Base-by-base conservation (phyloP, 2,797 vertebrate genomes). In the Kryptopterus vitreolus region DNA sequence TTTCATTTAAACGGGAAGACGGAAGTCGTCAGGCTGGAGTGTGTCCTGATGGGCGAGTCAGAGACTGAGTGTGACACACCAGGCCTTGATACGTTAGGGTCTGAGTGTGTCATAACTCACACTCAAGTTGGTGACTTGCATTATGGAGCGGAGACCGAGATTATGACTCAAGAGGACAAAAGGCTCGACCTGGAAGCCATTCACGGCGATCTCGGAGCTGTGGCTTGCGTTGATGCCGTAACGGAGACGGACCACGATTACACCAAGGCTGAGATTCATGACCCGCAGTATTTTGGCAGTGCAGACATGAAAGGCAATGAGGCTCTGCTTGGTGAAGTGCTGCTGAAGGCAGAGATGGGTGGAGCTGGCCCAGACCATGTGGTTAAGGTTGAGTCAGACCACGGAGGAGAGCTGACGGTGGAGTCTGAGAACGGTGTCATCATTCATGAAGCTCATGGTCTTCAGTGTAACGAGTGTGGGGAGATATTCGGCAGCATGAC, bases 11-110 rank as follows among this genome's bases (percentile, higher is more conserved):
- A 38, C 91, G 79, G 1, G 55, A 94, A 93, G 90, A 94, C 93
- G 92, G 93, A 94, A 92, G 93, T 93, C 90, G 93, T 93, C 83
- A 93, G 93, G 92, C 89, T 95, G 92, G 94, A 95, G 93, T 94
- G 93, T 89, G 94, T 95, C 84, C 92, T 95, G 89, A 95, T 95
- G 94, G 92, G 94, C 18, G 94, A 95, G 93, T 94, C 94, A 92
- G 94, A 95, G 94, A 94, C 93, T 93, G 94, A 95, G 87, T 95
- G 94, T 92, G 94, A 95, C 93, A 94, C 94, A 81, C 92, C 94
- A 80, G 94, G 94, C 89, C 93, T 95, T 86, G 94, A 95, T 92
- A 95, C 94, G 46, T 92, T 95, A 90, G 94, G 94, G 92, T 95
- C 94, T 90, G 94, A 95, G 93, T 95, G 94, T 93, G 93, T 95